Conservation (phyloP, 2,888 invertebrate species). For the Eristalinus sepulchralis region DNA sequence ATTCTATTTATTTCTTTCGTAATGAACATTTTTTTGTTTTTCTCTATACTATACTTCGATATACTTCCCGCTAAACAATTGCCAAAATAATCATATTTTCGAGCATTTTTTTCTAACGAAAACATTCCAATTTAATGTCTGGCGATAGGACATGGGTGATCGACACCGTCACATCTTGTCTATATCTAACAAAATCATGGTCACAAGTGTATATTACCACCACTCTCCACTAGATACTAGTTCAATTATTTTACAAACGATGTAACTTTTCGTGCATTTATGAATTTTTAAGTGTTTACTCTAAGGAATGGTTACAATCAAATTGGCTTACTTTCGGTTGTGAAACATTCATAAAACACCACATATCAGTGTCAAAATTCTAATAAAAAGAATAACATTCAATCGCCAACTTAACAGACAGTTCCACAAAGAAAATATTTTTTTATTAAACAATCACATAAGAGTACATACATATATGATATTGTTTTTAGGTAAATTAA, state of each 20-base stretch:
- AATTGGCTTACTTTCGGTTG: conserved; percentile 12
- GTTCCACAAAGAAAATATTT: conserved; percentile 4
- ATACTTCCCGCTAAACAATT: conserved; percentile 17
- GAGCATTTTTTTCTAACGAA: not conserved
- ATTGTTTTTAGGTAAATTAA: conserved; percentile 48
- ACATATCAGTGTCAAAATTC: conserved; percentile 55
- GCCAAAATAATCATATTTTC: conserved; percentile 29
- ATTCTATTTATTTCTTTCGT: conserved; percentile 46
- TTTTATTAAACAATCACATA: conserved; percentile 4
- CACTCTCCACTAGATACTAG: not conserved
- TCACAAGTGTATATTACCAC: conserved; percentile 26
- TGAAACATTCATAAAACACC: conserved; percentile 18
- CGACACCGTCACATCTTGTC: conserved; percentile 3
- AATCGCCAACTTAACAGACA: conserved; percentile 48
- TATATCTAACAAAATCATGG: conserved; percentile 14
- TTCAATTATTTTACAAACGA: conserved; percentile 19
- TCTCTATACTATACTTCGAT: conserved; percentile 4
- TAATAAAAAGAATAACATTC: conserved; percentile 32
- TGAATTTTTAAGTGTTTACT: conserved; percentile 17
- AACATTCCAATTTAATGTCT: conserved; percentile 32
- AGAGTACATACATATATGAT: conserved; percentile 30
- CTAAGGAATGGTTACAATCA: conserved; percentile 4
- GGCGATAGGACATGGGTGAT: conserved; percentile 34
- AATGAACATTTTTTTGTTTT: conserved; percentile 20
- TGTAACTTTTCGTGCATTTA: conserved; percentile 32